Base-by-base conservation (phyloP, 2,113 vertebrate species). In the Paradoxurus hermaphroditus region DNA sequence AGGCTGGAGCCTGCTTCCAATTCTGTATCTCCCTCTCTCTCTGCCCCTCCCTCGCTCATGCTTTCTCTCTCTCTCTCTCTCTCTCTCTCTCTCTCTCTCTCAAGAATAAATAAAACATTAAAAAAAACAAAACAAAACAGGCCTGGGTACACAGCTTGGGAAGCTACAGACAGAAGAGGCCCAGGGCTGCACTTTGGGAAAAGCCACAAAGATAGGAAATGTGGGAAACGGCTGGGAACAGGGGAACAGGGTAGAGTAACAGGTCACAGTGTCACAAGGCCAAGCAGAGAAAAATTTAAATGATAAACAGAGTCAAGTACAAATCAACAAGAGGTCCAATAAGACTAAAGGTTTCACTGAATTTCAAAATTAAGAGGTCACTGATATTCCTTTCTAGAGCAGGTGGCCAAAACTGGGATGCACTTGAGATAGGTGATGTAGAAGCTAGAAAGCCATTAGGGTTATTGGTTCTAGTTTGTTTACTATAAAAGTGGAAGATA, bases 401-500 rank as follows among this genome's bases (percentile, higher is more conserved):
- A 62, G n/a, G 72, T 70, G 51, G 41, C 44, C 68, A 81, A 70
- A 92, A 79, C 44, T 7, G 5, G 14, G 44, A 31, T 41, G 13
- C 49, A 87, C 27, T 29, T 0, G 0, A 81, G 51, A 59, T 1
- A 62, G 72, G 31, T 39, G n/a, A 46, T 0, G 0, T 3, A 59
- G 59, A 34, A 82, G 36, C 18, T 46, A 27, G 44, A 51, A 85
- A 67, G 49, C 25, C 34, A 53, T 59, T 13, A 36, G 27, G 27
- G 53, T 67, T 23, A 19, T 7, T 75, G 41, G 31, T 46, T 97
- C 92, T 72, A 93, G 36, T 63, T 82, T 51, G 27, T 44, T 82
- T 92, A 73, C 46, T 78, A 96, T 89, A 53, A 93, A 94, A 82
- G 95, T 63, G 53, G 78, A 94, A 89, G n/a, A 12, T 59, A 95